Percentiles rank a stretch among this genome's conserved stretches.
phyloP scores from a whole-genome alignment of 2,888 invertebrate genomes.

The Cephus runcator region DNA sequence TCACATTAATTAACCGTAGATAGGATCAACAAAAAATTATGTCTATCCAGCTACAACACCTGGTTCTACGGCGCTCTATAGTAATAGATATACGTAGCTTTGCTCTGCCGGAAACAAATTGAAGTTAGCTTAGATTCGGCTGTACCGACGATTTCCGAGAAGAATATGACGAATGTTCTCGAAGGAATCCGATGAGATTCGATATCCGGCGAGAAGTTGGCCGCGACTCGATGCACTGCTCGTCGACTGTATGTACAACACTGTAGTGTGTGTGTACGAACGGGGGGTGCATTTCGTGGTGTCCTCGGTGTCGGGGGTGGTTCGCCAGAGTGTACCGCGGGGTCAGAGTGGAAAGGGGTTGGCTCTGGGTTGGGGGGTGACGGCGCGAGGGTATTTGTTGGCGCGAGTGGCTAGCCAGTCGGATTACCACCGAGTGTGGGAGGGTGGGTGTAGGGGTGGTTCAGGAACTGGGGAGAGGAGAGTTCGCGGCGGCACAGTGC shows the following conservation, averaged over 20 bases:
- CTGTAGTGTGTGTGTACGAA: slow-evolving; percentile 31
- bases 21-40: neutral
- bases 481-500: slow-evolving; percentile 42
- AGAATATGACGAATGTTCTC: neutral
- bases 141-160: neutral
- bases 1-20: neutral
- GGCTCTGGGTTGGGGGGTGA: slow-evolving; percentile 40
- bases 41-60: neutral
- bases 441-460: slow-evolving; percentile 33
- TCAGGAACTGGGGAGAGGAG: slow-evolving; percentile 18
- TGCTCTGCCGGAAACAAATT: too few species aligned
- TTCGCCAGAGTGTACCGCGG: slow-evolving; percentile 61
- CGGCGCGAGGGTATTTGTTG: slow-evolving; percentile 63
- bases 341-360: slow-evolving; percentile 43
- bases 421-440: slow-evolving; percentile 61
- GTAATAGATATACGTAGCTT: too few species aligned
- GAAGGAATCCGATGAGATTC: neutral
- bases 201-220: neutral
- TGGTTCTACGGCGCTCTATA: neutral
- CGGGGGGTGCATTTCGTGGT: slow-evolving; percentile 58
- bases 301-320: slow-evolving; percentile 63
- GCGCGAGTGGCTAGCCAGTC: slow-evolving; percentile 66
- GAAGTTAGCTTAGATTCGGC: neutral
- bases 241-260: neutral
- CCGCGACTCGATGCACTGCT: neutral